Evolutionary conservation across 2,888 invertebrate genomes (phyloP), one percentile per base, ranked within the genome.

Genomic region (Athalia cordata): DNA sequence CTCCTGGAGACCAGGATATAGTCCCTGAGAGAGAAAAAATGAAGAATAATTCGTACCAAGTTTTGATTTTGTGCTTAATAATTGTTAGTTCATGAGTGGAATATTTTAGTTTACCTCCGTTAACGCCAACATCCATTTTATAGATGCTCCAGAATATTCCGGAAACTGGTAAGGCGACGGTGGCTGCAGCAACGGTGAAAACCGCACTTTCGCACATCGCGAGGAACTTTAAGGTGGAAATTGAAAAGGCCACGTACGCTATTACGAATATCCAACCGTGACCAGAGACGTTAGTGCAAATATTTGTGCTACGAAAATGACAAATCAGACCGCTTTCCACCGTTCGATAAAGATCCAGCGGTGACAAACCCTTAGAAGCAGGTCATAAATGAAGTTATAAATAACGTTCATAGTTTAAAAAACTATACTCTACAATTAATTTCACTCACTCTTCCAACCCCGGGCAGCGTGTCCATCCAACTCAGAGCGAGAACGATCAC

Each of bases 101-200:
- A 29, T 29, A 29, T 29, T 29, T 29, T 29, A 29, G 29, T 81
- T 80, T 61, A 89, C 90, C 90, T 80, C 91, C 89, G 76, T 88
- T 86, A 45, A 85, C 82, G 59, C 90, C 85, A 50, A 86, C 86
- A 72, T 91, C 89, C 87, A 92, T 90, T 80, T 91, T 90, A 83
- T 92, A 92, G 68, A 93, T 85, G 67, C 93, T 92, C 93, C 93
- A 93, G 92, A 92, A 93, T 80, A 93, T 91, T 13, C 92, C 92
- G 55, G 92, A 90, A 7, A 93, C 82, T 3, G 93, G 93, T 62
- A 93, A 87, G 29, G 93, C 91, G 13, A 91, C 90, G 15, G 92
- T 92, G 78, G 91, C 90, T 52, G 91, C 89, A 13, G 93, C 92
- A 13, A 93, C 90, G 9, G 92, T 92, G 84, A 93, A 92, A 6